Base-by-base conservation (phyloP, 2,113 vertebrate species). In the Amphiprion ocellaris region DNA sequence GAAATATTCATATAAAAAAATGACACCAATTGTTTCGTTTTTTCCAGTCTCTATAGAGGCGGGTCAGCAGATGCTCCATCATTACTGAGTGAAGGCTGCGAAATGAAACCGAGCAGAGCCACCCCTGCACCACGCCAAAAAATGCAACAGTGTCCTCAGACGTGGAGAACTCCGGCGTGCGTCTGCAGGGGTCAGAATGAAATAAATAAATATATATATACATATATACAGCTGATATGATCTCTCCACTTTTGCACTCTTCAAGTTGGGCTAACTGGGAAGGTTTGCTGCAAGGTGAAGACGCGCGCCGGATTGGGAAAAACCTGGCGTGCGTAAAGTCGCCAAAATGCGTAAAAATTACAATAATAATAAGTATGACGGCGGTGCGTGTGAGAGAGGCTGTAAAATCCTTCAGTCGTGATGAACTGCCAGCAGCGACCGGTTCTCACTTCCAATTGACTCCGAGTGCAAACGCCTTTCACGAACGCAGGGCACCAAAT, bases 71-170 rank as follows among this genome's bases (percentile, higher is more conserved):
- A 76, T 46, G 74, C 77, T 83, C 72, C 82, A 76, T 63, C 83
- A 77, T 55, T 46, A 17, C 69, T 39, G 16, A 59, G 47, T 50
- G 68, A 73, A 14, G 59, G 64, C 60, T 69, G 62, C 55, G 50
- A 78, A 68, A 19, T 44, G 58, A 64, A 63, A 67, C 41, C 54
- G 67, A 66, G 41, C 55, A 55, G 58, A 70, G 58, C 74, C 74
- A 21, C 33, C 78, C 68, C 69, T 85, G 77, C 85, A 61, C 53
- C 85, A 81, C 65, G 8, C 44, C 16, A 5, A 59, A 14, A 17
- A 82, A 80, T 8, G 85, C 85, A 88, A 82, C 84, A 87, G 86
- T 74, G 67, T 76, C 37, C 15, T 5, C 39, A 74, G 28, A 63
- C 63, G 39, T n/a, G n/a, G 49, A 24, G 66, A 75, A 12, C 68